Conservation (phyloP, 2,888 invertebrate genomes). For the Xylota sylvarum region DNA sequence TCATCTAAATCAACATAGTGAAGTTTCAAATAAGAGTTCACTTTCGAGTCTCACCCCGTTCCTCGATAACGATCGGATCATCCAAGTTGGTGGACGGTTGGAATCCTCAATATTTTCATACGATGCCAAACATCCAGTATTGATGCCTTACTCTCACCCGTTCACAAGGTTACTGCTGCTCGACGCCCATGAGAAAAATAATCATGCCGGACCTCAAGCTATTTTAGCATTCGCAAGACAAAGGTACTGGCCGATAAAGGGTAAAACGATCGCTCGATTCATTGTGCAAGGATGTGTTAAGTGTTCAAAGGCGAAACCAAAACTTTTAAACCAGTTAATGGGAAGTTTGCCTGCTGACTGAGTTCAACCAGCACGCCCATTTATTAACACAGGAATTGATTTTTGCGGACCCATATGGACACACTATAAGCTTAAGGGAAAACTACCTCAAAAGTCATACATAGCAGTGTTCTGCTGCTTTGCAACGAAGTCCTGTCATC, state of each 20-base stretch:
- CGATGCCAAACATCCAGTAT: slow-evolving; percentile 21
- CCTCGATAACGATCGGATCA: no score
- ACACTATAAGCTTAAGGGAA: no score
- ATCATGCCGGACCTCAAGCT: slow-evolving; percentile 7
- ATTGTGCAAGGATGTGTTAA: slow-evolving; percentile 5
- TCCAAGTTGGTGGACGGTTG: no score
- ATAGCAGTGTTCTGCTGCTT: no score
- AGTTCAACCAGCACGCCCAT: slow-evolving; percentile 4
- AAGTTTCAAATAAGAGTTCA: no score
- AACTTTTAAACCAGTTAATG: slow-evolving; percentile 12
- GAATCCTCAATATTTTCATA: slow-evolving; percentile 8
- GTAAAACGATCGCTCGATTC: slow-evolving; percentile 2
- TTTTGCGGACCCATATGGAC: slow-evolving; percentile 5
- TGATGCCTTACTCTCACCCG: slow-evolving; percentile 13
- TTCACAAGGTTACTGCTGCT: slow-evolving; percentile 19
- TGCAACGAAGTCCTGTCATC: no score
- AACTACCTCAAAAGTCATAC: not conserved
- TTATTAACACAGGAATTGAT: not conserved
- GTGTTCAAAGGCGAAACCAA: not conserved
- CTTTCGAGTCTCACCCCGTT: no score
- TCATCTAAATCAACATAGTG: no score
- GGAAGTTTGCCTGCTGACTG: slow-evolving; percentile 1
- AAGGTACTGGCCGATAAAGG: slow-evolving; percentile 5
- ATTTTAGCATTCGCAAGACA: slow-evolving; percentile 5
- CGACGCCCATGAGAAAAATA: slow-evolving; percentile 8